Evolutionary conservation across 2,797 vertebrate species (phyloP).

Genomic region (Dallia pectoralis): DNA sequence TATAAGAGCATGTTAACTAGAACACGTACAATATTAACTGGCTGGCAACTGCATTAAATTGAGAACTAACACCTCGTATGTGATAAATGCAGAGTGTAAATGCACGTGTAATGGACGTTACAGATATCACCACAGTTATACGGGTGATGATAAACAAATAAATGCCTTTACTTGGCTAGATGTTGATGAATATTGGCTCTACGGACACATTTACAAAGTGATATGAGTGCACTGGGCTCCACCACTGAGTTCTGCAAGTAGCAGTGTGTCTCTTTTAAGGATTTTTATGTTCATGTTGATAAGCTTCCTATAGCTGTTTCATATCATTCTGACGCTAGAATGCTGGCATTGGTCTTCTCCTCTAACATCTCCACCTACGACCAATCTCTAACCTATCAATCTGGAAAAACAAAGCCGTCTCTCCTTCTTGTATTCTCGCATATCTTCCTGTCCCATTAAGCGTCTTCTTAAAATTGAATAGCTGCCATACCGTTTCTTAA

Average conservation of each 20-base stretch:
- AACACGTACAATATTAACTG: too few species aligned
- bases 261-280: background rate
- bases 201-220: background rate
- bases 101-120: too few species aligned
- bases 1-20: too few species aligned
- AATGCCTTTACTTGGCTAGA: too few species aligned
- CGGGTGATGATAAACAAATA: too few species aligned
- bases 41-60: too few species aligned
- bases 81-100: too few species aligned
- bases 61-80: too few species aligned
- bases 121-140: too few species aligned
- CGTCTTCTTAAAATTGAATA: background rate
- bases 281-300: conserved; percentile 21
- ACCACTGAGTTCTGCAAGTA: background rate
- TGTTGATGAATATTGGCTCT: too few species aligned
- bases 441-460: background rate
- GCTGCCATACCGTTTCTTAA: background rate
- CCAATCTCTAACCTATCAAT: conserved; percentile 31
- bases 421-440: background rate
- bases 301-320: conserved; percentile 52
- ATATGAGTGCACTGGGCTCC: background rate
- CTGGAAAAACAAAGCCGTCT: background rate
- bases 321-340: conserved; percentile 65
- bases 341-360: conserved; percentile 63
- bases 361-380: conserved; percentile 69